Evolutionary conservation across 2,797 vertebrate genomes (phyloP).

Genomic region (Galago senegalensis): DNA sequence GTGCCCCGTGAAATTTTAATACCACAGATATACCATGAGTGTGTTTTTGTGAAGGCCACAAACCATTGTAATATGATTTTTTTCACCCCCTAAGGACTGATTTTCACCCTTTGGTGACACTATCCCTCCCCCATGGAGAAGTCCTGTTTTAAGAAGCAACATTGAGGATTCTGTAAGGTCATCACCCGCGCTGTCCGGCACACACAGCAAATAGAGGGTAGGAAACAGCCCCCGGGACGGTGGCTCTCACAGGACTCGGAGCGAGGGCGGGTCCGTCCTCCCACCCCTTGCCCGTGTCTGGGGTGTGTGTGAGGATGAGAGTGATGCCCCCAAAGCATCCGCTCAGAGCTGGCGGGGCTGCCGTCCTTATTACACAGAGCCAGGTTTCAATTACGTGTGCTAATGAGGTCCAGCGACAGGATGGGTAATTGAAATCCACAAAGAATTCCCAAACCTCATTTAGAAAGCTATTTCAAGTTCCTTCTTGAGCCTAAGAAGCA

Average conservation of each 20-base stretch:
- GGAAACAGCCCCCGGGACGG: background rate
- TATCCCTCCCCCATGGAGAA: background rate
- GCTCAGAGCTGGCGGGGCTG: background rate
- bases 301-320: background rate
- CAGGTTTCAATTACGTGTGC: conserved; percentile 74
- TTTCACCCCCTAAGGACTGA: background rate
- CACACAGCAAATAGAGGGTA: background rate
- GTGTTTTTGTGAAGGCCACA: background rate
- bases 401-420: conserved; percentile 78
- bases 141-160: background rate
- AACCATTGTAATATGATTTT: conserved; percentile 5
- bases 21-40: background rate
- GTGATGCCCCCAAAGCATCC: conserved; percentile 24
- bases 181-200: background rate
- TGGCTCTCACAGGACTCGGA: background rate
- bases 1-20: background rate
- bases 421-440: conserved; percentile 76
- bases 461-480: conserved; percentile 70
- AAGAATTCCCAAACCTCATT: conserved; percentile 80
- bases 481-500: conserved; percentile 58
- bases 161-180: background rate
- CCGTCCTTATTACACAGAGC: conserved; percentile 63
- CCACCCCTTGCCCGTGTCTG: background rate
- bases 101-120: background rate
- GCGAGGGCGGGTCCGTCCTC: background rate